These are phyloP conservation scores for Lithodes maja DNA, from an alignment of 2,888 invertebrate species.

Conservation along the genomic window DNA sequence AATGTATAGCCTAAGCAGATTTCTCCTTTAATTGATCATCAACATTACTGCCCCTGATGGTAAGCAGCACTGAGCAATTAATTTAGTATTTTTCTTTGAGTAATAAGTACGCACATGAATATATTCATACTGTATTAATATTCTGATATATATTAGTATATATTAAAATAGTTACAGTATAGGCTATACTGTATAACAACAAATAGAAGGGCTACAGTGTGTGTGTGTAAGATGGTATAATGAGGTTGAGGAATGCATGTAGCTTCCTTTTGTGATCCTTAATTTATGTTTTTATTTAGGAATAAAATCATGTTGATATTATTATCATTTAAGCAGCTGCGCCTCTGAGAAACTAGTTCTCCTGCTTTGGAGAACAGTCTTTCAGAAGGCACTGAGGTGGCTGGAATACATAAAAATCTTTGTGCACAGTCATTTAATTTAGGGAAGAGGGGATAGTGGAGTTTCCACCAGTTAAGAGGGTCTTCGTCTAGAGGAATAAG, in stretches of 20 bases:
- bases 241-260: background rate
- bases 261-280: background rate
- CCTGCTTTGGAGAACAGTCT: slow-evolving; percentile 27
- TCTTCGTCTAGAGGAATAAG: background rate
- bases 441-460: background rate
- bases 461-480: slow-evolving; percentile 5
- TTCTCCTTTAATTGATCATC: too few relatives aligned
- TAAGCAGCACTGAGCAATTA: too few relatives aligned
- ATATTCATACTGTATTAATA: background rate
- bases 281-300: slow-evolving; percentile 21
- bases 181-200: background rate
- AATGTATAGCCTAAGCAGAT: too few relatives aligned
- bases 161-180: background rate
- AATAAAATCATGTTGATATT: slow-evolving; percentile 26
- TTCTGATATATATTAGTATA: background rate
- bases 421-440: background rate
- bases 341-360: slow-evolving; percentile 18
- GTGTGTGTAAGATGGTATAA: background rate
- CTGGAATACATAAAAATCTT: background rate
- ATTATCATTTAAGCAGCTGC: background rate
- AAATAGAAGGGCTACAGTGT: background rate
- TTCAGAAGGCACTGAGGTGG: too few relatives aligned
- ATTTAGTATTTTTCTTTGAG: too few relatives aligned
- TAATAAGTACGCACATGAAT: too few relatives aligned
- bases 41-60: too few relatives aligned